A percentile compares a stretch with the other conserved stretches of the same genome.
Conservation (phyloP, 2,888 invertebrate genomes). For the Nephrotoma appendiculata region DNA sequence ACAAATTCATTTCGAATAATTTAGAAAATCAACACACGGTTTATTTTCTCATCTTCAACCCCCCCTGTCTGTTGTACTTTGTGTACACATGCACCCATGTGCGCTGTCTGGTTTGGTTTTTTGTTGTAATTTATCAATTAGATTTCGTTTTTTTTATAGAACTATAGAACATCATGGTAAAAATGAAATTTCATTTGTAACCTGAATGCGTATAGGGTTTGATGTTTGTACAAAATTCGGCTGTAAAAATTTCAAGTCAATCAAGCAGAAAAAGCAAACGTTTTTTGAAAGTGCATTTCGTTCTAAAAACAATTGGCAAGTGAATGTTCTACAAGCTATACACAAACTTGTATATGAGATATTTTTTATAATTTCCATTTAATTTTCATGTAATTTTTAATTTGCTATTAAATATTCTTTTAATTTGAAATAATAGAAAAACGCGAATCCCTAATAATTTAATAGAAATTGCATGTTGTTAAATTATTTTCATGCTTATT, state of each 20-base stretch:
- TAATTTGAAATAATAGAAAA: background rate
- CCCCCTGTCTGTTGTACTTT: background rate
- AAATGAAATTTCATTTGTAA: background rate
- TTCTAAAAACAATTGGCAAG: background rate
- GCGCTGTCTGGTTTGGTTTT: background rate
- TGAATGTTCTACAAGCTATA: background rate
- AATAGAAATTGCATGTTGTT: background rate
- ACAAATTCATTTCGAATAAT: background rate
- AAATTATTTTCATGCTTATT: background rate
- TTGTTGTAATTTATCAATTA: background rate
- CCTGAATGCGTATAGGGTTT: background rate
- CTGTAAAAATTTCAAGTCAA: background rate
- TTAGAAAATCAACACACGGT: background rate
- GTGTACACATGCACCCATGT: background rate
- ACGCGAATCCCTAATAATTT: background rate
- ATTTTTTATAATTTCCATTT: background rate
- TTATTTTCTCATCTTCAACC: background rate
- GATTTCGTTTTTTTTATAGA: background rate
- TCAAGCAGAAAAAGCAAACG: background rate
- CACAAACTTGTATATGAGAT: background rate
- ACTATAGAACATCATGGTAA: background rate
- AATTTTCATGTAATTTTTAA: background rate
- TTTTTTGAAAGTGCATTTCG: background rate
- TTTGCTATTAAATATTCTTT: background rate
- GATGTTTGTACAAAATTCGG: background rate